Evolutionary conservation across 2,888 invertebrate species (phyloP).

Genomic region (Drosophila longiperda): DNA sequence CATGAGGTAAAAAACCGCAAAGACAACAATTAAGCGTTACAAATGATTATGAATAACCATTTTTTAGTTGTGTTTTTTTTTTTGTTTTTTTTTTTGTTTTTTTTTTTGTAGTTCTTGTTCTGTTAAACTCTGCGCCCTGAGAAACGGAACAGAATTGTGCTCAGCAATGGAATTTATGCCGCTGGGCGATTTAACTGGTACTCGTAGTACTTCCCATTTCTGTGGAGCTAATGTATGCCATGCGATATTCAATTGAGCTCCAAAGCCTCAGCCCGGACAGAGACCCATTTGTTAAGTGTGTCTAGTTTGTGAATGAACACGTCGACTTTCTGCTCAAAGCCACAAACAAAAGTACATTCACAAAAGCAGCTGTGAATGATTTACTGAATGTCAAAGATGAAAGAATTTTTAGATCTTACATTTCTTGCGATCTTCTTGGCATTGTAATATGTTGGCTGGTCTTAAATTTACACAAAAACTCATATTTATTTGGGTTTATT

Average conservation of each 20-base stretch:
- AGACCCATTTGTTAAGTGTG: conserved; percentile 38
- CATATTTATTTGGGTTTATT: neutral
- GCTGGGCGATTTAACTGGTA: conserved; percentile 44
- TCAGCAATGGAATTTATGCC: conserved; percentile 57
- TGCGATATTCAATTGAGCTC: conserved; percentile 28
- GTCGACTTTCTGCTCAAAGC: neutral
- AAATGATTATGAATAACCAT: conserved; percentile 80
- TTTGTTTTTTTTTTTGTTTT: neutral
- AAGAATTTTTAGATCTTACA: neutral
- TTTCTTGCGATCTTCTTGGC: neutral
- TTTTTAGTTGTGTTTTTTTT: conserved; percentile 26
- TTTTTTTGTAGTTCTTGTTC: conserved; percentile 24
- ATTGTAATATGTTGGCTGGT: neutral
- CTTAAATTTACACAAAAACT: neutral
- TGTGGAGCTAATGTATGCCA: conserved; percentile 29
- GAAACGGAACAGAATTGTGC: conserved; percentile 54
- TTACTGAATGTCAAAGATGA: neutral
- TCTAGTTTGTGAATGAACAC: conserved; percentile 49
- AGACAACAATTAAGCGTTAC: conserved; percentile 80
- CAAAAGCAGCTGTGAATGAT: neutral
- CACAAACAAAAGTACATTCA: neutral
- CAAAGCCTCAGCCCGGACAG: neutral
- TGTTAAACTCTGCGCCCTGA: conserved; percentile 43
- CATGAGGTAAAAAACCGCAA: conserved; percentile 71
- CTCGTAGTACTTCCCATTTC: conserved; percentile 43